Evolutionary conservation across 2,113 vertebrate species (phyloP).

Genomic region (Xiphias gladius): DNA sequence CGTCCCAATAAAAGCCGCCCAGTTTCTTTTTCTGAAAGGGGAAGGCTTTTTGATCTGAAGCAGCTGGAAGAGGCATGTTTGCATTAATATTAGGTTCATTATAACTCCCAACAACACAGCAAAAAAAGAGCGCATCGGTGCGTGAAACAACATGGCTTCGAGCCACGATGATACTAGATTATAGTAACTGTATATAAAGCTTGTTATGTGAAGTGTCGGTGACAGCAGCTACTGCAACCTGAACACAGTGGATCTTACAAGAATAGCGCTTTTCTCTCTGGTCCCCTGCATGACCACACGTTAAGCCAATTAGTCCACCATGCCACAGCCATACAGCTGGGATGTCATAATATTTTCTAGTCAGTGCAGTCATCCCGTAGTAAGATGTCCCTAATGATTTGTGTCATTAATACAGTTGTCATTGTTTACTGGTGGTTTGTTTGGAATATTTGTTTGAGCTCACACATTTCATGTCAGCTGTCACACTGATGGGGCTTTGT

Average conservation of each 20-base stretch:
- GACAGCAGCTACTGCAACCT: not conserved
- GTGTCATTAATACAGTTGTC: not conserved
- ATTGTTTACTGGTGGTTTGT: not conserved
- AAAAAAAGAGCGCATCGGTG: slow-evolving; percentile 1
- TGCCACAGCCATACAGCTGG: not conserved
- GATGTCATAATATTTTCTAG: slow-evolving; percentile 7
- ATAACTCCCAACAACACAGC: slow-evolving; percentile 1
- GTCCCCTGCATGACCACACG: not conserved
- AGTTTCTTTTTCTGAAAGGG: slow-evolving; percentile 35
- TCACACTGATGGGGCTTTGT: not conserved
- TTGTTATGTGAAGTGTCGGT: not conserved
- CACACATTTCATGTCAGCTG: slow-evolving; percentile 11
- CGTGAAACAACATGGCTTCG: slow-evolving; percentile 15
- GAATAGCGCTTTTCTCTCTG: not conserved
- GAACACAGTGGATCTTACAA: not conserved
- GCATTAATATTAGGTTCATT: slow-evolving; percentile 50
- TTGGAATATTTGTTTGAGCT: not conserved
- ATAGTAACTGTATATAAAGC: slow-evolving; percentile 12
- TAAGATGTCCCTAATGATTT: not conserved
- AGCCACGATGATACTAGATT: slow-evolving; percentile 10
- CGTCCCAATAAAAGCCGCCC: slow-evolving; percentile 9
- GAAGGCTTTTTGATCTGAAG: slow-evolving; percentile 42
- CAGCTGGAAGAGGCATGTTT: slow-evolving; percentile 24
- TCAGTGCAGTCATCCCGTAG: not conserved
- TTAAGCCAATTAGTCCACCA: not conserved